Evolutionary conservation across 2,888 invertebrate genomes (phyloP).

Genomic region (Myathropa florea): DNA sequence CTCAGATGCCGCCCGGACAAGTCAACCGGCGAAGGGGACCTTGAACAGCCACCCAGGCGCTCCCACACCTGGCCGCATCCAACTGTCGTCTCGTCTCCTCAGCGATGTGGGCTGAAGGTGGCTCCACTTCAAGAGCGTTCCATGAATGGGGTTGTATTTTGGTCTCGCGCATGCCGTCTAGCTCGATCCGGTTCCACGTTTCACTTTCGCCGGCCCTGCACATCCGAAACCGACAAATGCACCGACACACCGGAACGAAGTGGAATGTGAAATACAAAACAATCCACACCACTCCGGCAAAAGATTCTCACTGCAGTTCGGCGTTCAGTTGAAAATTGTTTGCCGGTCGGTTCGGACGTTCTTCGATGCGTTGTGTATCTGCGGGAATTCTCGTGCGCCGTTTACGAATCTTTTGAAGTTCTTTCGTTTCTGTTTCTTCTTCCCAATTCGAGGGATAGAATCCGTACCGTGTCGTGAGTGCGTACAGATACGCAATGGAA

Average conservation of each 20-base stretch:
- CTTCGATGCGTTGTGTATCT: conserved; percentile 11
- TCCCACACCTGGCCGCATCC: background rate
- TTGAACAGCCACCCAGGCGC: background rate
- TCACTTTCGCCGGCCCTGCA: background rate
- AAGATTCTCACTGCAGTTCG: conserved; percentile 47
- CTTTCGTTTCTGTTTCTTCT: background rate
- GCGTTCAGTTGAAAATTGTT: conserved; percentile 64
- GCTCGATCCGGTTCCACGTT: conserved; percentile 3
- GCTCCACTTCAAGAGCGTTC: conserved; percentile 41
- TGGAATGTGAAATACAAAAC: conserved; percentile 51
- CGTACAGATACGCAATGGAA: conserved; percentile 47
- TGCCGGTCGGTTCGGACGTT: conserved; percentile 64
- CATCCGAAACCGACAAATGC: background rate
- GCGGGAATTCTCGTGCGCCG: conserved; percentile 10
- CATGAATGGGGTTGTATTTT: conserved; percentile 69
- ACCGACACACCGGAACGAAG: conserved; percentile 19
- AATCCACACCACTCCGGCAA: conserved; percentile 32
- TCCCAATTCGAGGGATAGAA: conserved; percentile 8
- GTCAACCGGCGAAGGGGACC: background rate
- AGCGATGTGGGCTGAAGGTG: background rate
- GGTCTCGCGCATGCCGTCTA: conserved; percentile 46
- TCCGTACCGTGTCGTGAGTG: conserved; percentile 27
- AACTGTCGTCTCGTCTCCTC: background rate
- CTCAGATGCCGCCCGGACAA: background rate
- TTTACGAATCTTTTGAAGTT: conserved; percentile 34